Base-by-base conservation (phyloP, 2,888 invertebrate genomes). In the Nymphalis urticae region DNA sequence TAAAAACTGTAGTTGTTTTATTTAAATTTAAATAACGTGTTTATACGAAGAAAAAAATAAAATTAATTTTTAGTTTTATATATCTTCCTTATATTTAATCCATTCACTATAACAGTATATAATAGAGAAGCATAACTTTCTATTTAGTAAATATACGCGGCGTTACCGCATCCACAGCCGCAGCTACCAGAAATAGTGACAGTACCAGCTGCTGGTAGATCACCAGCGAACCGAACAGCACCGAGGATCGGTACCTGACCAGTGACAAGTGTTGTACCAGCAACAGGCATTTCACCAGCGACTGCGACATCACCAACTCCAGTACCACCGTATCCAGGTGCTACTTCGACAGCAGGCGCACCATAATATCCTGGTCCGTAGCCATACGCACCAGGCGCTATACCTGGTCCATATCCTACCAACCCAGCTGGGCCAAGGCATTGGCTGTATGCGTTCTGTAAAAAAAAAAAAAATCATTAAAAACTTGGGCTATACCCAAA, bases 241-340 rank as follows among this genome's bases (percentile, higher is more conserved):
- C 51, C 51, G 21, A 51, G 51, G 19, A 51, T 51, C 21, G 51
- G 51, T 21, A 51, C 51, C 21, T 51, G 51, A 19, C 51, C 51
- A 21, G 51, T 21, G 51, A 51, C 51, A 19, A 51, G 19, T 2
- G 51, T 51, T 19, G 51, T 51, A 51, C 51, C 53, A 53, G 53
- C 53, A 16, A 21, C 53, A 16, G 74, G 75, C 66, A 83, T 56
- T 63, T 80, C 76, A 50, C 81, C 83, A 21, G 68, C 73, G 17
- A 79, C 76, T 2, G 73, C 75, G 48, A 79, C 73, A 60, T 79
- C 75, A 7, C 81, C 81, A 21, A 50, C 50, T 5, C 50, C 50
- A 19, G 50, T 50, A 19, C 50, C 50, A 5, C 50, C 50, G 19
- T 50, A 50, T 8, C 53, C 53, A 6, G 53, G 27, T 16, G 24